Conservation (phyloP, 2,797 vertebrate genomes). For the Pteropus rufus region DNA sequence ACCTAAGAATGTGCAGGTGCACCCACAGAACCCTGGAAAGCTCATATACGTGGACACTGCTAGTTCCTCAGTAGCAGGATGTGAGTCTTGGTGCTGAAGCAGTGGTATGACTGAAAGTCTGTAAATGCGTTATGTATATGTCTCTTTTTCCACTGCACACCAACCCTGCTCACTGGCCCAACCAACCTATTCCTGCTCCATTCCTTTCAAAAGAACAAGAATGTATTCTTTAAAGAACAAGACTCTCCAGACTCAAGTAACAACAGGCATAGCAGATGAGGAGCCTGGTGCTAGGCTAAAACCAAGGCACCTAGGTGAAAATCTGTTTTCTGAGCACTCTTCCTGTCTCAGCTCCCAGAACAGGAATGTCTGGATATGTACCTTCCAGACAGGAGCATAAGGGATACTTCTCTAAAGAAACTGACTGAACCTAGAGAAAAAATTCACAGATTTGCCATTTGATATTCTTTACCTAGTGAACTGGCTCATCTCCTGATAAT, state of each 20-base stretch:
- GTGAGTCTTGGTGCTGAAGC: background rate
- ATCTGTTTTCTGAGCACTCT: background rate
- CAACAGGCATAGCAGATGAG: background rate
- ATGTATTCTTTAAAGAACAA: background rate
- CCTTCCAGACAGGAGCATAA: background rate
- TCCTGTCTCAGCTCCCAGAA: background rate
- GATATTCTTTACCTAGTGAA: background rate
- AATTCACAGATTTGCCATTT: background rate
- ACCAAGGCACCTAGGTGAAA: background rate
- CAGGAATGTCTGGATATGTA: background rate
- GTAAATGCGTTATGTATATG: accelerated
- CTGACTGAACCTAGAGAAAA: background rate
- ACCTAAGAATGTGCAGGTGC: no score
- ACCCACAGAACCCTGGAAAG: background rate
- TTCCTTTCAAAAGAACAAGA: background rate
- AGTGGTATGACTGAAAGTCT: background rate
- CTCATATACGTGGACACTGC: background rate
- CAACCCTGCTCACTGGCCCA: background rate
- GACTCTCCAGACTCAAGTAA: background rate
- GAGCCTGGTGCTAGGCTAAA: background rate
- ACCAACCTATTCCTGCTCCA: background rate
- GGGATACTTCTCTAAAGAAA: background rate
- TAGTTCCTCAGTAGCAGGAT: accelerated
- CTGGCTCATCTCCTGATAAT: background rate
- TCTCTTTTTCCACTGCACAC: background rate